Conservation (phyloP, 2,113 vertebrate genomes). For the Corythornis vintsioides region DNA sequence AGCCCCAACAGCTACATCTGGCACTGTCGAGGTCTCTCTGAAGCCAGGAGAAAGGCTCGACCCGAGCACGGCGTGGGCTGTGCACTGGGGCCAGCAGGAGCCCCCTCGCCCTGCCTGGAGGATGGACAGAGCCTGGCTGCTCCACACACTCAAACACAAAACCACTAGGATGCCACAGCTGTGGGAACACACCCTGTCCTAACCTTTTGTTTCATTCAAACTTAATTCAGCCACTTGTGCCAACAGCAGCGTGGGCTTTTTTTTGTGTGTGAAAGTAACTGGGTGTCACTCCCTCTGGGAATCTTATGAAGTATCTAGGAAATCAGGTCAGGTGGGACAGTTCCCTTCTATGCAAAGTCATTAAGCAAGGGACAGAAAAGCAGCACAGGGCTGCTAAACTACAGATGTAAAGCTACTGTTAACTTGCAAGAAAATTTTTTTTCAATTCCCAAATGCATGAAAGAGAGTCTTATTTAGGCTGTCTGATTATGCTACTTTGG, state of each 20-base stretch:
- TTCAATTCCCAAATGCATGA: slow-evolving; percentile 1
- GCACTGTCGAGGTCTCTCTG: accelerated
- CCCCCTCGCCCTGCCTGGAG: not conserved
- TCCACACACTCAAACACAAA: not conserved
- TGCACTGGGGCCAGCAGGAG: accelerated
- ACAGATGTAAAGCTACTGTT: slow-evolving; percentile 10
- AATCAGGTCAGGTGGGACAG: slow-evolving; percentile 42
- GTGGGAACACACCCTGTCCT: accelerated
- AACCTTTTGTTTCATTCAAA: not conserved
- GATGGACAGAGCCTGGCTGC: accelerated
- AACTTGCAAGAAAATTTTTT: not conserved
- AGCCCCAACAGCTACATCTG: not conserved
- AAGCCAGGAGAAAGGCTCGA: not conserved
- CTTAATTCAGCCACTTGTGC: slow-evolving; percentile 4
- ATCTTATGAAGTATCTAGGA: not conserved
- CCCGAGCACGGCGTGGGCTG: accelerated
- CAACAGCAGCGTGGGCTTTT: not conserved
- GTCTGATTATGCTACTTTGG: slow-evolving; percentile 32
- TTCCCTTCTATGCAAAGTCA: slow-evolving; percentile 19
- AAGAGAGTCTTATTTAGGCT: slow-evolving; percentile 1
- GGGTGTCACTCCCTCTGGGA: not conserved
- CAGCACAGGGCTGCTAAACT: not conserved
- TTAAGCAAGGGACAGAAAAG: not conserved
- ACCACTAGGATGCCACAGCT: not conserved
- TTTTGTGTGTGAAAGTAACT: slow-evolving; percentile 3